Conservation (phyloP, 2,113 vertebrate species). For the Istiophorus platypterus region DNA sequence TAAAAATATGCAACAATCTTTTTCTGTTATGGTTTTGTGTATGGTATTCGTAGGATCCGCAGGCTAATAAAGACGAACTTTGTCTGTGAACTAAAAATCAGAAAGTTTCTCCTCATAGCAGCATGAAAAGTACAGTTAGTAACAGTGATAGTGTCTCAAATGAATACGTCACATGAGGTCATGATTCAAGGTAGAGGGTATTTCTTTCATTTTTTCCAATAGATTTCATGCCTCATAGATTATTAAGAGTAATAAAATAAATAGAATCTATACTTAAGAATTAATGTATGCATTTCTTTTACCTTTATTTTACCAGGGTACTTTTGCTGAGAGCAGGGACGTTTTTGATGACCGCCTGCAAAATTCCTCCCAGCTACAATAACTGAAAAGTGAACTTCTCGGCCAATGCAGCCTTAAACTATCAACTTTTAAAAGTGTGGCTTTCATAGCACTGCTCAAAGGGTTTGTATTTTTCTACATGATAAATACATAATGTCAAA, state of each 20-base stretch:
- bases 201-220: neutral
- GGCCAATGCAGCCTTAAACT: neutral
- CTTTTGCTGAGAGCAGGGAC: neutral
- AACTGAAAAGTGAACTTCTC: conserved; percentile 16
- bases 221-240: neutral
- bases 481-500: conserved; percentile 49
- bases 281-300: neutral
- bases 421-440: conserved; percentile 20
- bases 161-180: neutral
- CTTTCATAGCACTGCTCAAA: conserved; percentile 23
- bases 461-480: conserved; percentile 31
- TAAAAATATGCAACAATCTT: conserved; percentile 37
- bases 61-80: conserved; percentile 34
- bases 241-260: neutral
- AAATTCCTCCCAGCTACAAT: conserved; percentile 1
- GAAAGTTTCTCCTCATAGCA: conserved; percentile 15
- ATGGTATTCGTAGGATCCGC: conserved; percentile 28
- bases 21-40: conserved; percentile 43
- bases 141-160: conserved; percentile 17
- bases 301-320: neutral
- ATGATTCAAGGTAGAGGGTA: neutral
- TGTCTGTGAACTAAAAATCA: conserved; percentile 35
- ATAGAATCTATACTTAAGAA: neutral
- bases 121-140: neutral
- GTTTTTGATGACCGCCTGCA: conserved; percentile 7